phyloP scores from a whole-genome alignment of 2,797 vertebrate genomes.

The Leucoraja ocellata region DNA sequence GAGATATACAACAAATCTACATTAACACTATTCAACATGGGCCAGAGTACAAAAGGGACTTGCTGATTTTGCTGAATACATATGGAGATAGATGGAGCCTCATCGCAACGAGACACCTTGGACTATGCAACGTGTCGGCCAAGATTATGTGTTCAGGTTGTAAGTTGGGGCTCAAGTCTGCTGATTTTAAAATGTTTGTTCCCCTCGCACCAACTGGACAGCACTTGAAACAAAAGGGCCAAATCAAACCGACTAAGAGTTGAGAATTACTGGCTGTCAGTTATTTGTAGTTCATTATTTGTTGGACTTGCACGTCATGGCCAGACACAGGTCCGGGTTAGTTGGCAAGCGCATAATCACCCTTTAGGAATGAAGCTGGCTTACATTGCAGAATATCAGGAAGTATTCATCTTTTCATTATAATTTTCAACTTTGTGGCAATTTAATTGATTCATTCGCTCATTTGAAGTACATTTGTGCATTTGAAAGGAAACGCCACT shows the following conservation, averaged over 20 bases:
- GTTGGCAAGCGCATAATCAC: background rate
- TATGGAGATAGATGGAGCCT: background rate
- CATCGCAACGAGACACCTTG: background rate
- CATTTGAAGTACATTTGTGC: background rate
- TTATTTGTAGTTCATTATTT: too few relatives aligned
- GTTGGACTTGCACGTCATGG: too few relatives aligned
- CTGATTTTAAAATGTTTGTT: background rate
- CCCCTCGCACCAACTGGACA: background rate
- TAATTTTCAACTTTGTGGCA: background rate
- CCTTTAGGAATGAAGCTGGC: background rate
- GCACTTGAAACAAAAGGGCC: background rate
- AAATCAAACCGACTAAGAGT: too few relatives aligned
- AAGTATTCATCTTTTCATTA: constrained; percentile 20
- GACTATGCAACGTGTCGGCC: background rate
- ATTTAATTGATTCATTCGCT: background rate
- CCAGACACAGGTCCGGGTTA: too few relatives aligned
- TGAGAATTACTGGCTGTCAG: too few relatives aligned
- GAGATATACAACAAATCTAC: background rate
- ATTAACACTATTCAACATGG: background rate
- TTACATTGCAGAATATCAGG: background rate
- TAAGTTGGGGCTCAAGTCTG: background rate
- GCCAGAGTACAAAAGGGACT: background rate
- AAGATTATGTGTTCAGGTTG: background rate
- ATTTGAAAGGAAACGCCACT: background rate
- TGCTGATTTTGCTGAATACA: background rate